A percentile compares a stretch with the other conserved stretches of the same genome.
These are phyloP conservation scores for Psilopogon haemacephalus DNA, from an alignment of 2,113 vertebrate genomes.

Conservation along the genomic window DNA sequence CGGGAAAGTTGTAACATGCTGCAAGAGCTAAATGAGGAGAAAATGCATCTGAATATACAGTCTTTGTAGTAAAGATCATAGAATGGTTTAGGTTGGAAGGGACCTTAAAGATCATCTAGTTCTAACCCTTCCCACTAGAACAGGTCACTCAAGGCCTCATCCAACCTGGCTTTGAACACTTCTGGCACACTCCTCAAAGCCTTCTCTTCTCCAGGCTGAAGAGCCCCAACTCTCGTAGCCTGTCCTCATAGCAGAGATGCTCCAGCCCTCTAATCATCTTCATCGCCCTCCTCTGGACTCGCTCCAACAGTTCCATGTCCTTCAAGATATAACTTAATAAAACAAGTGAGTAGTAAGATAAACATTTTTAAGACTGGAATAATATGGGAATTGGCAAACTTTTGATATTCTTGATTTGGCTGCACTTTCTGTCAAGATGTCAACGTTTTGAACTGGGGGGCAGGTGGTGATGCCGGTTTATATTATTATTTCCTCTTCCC, in stretches of 20 bases:
- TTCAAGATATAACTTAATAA: neutral
- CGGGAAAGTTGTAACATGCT: neutral
- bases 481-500: neutral
- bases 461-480: accelerated
- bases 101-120: too few species aligned
- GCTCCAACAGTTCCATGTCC: too few species aligned
- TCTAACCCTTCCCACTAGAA: too few species aligned
- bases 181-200: too few species aligned
- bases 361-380: neutral
- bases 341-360: neutral
- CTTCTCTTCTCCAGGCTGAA: too few species aligned
- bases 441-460: accelerated
- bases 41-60: neutral
- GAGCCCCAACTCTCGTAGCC: too few species aligned
- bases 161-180: too few species aligned
- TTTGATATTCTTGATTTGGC: accelerated
- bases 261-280: too few species aligned
- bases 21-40: neutral
- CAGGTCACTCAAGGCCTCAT: too few species aligned
- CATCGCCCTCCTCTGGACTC: too few species aligned
- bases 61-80: neutral
- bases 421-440: accelerated
- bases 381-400: accelerated
- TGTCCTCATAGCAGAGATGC: too few species aligned
- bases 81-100: too few species aligned